A percentile compares a stretch with the other conserved stretches of the same genome.
phyloP scores from a whole-genome alignment of 1,140 invertebrate genomes.

The Zaprionus lachaisei region DNA sequence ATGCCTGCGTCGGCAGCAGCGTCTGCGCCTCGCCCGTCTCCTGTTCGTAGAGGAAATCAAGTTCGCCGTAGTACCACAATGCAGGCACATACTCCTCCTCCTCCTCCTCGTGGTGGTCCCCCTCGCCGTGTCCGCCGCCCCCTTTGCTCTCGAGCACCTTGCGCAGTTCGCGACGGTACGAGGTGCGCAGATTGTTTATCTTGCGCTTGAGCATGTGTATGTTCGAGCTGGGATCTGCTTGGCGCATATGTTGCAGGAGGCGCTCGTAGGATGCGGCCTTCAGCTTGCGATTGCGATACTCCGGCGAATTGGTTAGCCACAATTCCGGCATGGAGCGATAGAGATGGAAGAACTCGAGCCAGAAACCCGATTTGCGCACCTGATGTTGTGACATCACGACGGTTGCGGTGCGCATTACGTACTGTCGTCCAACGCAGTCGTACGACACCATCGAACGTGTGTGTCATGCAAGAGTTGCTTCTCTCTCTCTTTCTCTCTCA shows the following conservation, averaged over 20 bases:
- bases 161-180: conserved; percentile 63
- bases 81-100: conserved; percentile 38
- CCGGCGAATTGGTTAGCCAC: conserved; percentile 50
- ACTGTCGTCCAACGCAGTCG: conserved; percentile 45
- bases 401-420: conserved; percentile 14
- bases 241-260: conserved; percentile 35
- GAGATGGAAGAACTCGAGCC: conserved; percentile 57
- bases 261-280: conserved; percentile 45
- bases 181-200: conserved; percentile 69
- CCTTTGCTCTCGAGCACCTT: conserved; percentile 47
- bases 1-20: neutral
- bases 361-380: conserved; percentile 32
- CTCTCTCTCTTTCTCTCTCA: neutral
- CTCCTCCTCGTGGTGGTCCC: neutral
- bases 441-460: conserved; percentile 21
- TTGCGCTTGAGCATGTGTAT: conserved; percentile 61
- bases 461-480: conserved; percentile 1
- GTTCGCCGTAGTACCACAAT: conserved; percentile 64
- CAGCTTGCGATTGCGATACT: conserved; percentile 55
- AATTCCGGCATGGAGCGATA: conserved; percentile 69
- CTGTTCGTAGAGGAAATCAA: conserved; percentile 60
- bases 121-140: neutral
- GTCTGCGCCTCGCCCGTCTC: conserved; percentile 49
- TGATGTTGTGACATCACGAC: conserved; percentile 27
- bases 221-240: conserved; percentile 40